These are phyloP conservation scores for Chrysogorgia sp. DNA, from an alignment of 92 coral and sea anemone species.

Conservation along the genomic window DNA sequence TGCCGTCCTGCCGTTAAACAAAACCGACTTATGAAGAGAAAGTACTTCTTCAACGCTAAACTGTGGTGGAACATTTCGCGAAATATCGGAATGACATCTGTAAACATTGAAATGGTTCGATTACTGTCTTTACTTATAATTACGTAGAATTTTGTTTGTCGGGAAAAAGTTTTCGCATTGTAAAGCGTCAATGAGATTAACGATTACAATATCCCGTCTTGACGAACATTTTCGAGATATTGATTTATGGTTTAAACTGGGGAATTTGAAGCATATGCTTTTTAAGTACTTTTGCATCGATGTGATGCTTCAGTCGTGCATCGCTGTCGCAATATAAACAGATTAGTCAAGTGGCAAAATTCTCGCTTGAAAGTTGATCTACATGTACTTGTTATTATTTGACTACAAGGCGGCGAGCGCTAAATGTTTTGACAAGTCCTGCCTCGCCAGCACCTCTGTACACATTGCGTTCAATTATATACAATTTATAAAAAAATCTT, in stretches of 20 bases:
- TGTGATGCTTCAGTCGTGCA: no score
- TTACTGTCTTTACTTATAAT: no score
- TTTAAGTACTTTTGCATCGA: neutral
- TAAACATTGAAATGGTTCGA: neutral
- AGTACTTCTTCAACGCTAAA: neutral
- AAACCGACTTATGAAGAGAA: neutral
- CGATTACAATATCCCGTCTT: neutral
- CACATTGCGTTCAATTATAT: no score
- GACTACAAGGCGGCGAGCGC: no score
- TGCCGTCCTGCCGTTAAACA: neutral
- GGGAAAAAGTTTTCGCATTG: neutral
- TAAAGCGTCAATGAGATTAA: slow-evolving; percentile 14
- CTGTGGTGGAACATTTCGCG: neutral
- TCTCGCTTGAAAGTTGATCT: no score
- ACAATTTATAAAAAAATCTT: no score
- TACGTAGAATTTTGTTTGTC: neutral
- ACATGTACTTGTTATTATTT: no score
- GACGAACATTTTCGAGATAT: neutral
- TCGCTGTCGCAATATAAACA: no score
- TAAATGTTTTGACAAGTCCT: no score
- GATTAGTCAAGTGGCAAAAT: no score
- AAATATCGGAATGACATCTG: neutral
- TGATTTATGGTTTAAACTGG: neutral
- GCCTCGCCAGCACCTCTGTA: no score
- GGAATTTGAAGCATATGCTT: neutral